Percentiles rank a stretch among this genome's conserved stretches.
Evolutionary conservation across 2,797 vertebrate species (phyloP).

Genomic region (Neosilurus hyrtlii): DNA sequence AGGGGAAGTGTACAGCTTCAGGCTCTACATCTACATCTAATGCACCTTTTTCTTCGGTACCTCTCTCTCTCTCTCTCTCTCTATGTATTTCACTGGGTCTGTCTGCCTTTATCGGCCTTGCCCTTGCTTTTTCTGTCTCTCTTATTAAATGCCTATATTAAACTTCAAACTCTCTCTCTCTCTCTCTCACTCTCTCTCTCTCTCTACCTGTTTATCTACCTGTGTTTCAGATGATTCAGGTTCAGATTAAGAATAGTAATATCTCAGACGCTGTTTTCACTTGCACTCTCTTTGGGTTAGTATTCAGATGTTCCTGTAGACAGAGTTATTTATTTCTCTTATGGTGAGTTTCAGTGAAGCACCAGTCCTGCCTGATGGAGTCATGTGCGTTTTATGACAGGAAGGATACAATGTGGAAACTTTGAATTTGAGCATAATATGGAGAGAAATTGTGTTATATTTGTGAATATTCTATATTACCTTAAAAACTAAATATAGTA

Average conservation of each 20-base stretch:
- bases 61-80: constrained; percentile 20
- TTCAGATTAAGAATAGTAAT: neutral
- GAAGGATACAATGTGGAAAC: constrained; percentile 5
- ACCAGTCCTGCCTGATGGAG: constrained; percentile 2
- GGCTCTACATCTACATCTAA: constrained; percentile 67
- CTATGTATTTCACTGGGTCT: constrained; percentile 14
- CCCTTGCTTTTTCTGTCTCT: constrained; percentile 37
- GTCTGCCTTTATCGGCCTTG: constrained; percentile 39
- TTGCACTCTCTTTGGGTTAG: neutral
- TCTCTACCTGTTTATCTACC: constrained; percentile 23
- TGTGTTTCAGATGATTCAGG: constrained; percentile 20
- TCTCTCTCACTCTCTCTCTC: constrained; percentile 34
- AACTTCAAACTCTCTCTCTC: neutral
- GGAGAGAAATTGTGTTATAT: neutral
- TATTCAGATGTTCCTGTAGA: constrained; percentile 2
- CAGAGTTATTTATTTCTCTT: constrained; percentile 5
- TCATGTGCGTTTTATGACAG: constrained; percentile 18
- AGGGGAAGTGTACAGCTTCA: constrained; percentile 73
- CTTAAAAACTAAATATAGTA: too few relatives aligned
- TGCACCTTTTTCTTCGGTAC: constrained; percentile 45
- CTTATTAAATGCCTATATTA: neutral
- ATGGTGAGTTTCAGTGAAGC: neutral
- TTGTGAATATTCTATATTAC: too few relatives aligned
- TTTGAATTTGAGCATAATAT: neutral
- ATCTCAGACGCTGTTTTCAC: neutral